phyloP scores from a whole-genome alignment of 2,113 vertebrate species.

The Boulengeromyrus knoepffleri region DNA sequence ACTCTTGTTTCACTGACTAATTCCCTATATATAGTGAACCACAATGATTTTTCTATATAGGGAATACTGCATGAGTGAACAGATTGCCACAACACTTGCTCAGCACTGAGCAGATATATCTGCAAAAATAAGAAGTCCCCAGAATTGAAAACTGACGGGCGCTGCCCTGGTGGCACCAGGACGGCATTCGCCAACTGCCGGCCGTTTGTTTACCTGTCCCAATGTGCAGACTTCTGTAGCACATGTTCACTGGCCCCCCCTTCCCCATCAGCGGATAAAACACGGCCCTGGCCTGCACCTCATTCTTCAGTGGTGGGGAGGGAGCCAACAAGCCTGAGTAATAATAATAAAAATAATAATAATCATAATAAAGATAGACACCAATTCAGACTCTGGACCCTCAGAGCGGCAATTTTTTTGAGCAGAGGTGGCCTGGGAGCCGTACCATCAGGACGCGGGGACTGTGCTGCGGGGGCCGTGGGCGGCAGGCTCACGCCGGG shows the following conservation, averaged over 20 bases:
- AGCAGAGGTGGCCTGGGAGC: not conserved
- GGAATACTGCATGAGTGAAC: not conserved
- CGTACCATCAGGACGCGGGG: constrained; percentile 64
- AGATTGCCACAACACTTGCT: not conserved
- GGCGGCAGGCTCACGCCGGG: constrained; percentile 50
- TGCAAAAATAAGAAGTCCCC: not conserved
- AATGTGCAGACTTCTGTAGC: constrained; percentile 93
- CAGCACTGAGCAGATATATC: not conserved
- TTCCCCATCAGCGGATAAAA: constrained; percentile 87
- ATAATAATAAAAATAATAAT: too few species aligned
- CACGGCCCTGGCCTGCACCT: constrained; percentile 85
- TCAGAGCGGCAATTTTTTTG: not conserved
- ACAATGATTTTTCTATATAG: not conserved
- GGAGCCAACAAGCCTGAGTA: constrained; percentile 27
- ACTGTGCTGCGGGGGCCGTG: constrained; percentile 41
- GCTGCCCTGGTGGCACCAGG: not conserved
- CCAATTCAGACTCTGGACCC: not conserved
- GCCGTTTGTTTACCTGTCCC: constrained; percentile 75
- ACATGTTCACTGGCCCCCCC: constrained; percentile 85
- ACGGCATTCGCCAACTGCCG: not conserved
- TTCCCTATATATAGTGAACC: not conserved
- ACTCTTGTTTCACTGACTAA: not conserved
- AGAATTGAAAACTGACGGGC: not conserved
- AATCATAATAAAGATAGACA: not conserved
- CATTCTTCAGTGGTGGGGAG: constrained; percentile 71